A percentile compares a stretch with the other conserved stretches of the same genome.
These are phyloP conservation scores for Bradysia coprophila DNA, from an alignment of 1,140 invertebrate species.

Conservation along the genomic window DNA sequence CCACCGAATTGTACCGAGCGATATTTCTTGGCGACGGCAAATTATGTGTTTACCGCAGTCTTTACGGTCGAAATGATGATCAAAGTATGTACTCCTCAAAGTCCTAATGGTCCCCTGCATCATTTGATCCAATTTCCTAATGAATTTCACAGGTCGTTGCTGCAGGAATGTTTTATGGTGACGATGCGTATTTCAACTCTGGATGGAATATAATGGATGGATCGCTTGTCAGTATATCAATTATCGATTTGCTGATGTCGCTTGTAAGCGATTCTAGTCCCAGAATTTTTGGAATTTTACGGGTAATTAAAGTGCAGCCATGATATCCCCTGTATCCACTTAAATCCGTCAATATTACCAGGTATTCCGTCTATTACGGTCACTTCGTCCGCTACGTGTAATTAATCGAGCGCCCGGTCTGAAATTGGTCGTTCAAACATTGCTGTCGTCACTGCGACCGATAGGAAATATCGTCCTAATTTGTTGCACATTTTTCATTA, in stretches of 20 bases:
- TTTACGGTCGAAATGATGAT: constrained; percentile 95
- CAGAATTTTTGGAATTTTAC: constrained; percentile 92
- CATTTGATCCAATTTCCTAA: neutral
- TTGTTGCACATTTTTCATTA: constrained; percentile 99
- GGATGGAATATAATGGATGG: constrained; percentile 99
- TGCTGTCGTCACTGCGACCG: constrained; percentile 90
- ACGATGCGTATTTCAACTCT: constrained; percentile 87
- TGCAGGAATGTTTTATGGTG: constrained; percentile 87
- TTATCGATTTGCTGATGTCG: constrained; percentile 91
- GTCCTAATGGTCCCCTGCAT: neutral
- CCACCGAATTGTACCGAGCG: constrained; percentile 84
- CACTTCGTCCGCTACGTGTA: constrained; percentile 83
- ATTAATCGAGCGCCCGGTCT: constrained; percentile 97
- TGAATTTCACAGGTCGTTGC: constrained; percentile 56
- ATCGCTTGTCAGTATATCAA: constrained; percentile 88
- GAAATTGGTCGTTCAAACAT: constrained; percentile 96
- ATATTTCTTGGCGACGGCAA: constrained; percentile 73
- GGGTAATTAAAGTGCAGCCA: constrained; percentile 47
- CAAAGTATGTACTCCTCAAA: constrained; percentile 57
- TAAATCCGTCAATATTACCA: too few species aligned
- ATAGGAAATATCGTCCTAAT: constrained; percentile 99
- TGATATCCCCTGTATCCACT: constrained; percentile 30
- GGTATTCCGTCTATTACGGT: constrained; percentile 91
- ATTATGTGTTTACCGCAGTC: constrained; percentile 93
- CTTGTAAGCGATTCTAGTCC: constrained; percentile 80